Evolutionary conservation across 1,140 invertebrate genomes (phyloP).

Genomic region (Drosophila orosa): DNA sequence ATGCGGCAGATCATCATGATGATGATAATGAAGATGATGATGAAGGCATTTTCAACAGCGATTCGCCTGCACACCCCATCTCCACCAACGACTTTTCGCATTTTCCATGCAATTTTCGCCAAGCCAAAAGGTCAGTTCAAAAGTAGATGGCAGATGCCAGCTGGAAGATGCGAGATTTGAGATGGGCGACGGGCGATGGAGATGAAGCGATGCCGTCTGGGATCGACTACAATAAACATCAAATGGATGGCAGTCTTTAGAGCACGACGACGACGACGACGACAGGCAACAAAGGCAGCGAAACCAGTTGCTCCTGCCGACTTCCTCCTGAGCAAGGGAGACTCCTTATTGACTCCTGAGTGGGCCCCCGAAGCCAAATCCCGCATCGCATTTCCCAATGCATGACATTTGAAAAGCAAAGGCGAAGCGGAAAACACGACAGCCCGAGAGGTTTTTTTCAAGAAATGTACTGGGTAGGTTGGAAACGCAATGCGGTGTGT

Average conservation of each 20-base stretch:
- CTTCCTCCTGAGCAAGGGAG: slow-evolving; percentile 56
- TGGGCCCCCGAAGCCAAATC: slow-evolving; percentile 34
- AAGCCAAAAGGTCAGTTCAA: slow-evolving; percentile 57
- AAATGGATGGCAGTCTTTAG: slow-evolving; percentile 53
- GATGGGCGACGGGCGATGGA: slow-evolving; percentile 2
- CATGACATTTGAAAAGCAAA: slow-evolving; percentile 54
- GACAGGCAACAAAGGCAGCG: slow-evolving; percentile 25
- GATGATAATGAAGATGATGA: slow-evolving; percentile 61
- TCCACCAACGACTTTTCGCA: slow-evolving; percentile 38
- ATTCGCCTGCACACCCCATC: slow-evolving; percentile 17
- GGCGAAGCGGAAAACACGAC: slow-evolving; percentile 10
- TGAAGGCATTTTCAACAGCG: slow-evolving; percentile 61
- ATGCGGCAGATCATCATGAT: slow-evolving; percentile 43
- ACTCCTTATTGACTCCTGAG: slow-evolving; percentile 68
- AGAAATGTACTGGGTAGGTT: neutral
- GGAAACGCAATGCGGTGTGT: neutral
- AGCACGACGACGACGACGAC: slow-evolving; percentile 1
- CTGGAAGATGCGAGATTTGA: slow-evolving; percentile 35
- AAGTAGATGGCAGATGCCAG: slow-evolving; percentile 50
- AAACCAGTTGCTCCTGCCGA: slow-evolving; percentile 61
- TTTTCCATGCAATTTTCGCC: slow-evolving; percentile 69
- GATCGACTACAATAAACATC: slow-evolving; percentile 64
- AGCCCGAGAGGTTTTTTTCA: slow-evolving; percentile 12
- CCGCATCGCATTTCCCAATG: slow-evolving; percentile 59
- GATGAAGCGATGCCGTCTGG: slow-evolving; percentile 30